Evolutionary conservation across 1,140 invertebrate genomes (phyloP), one percentile per base, ranked within the genome.

Genomic region (Heliothis subflexa): DNA sequence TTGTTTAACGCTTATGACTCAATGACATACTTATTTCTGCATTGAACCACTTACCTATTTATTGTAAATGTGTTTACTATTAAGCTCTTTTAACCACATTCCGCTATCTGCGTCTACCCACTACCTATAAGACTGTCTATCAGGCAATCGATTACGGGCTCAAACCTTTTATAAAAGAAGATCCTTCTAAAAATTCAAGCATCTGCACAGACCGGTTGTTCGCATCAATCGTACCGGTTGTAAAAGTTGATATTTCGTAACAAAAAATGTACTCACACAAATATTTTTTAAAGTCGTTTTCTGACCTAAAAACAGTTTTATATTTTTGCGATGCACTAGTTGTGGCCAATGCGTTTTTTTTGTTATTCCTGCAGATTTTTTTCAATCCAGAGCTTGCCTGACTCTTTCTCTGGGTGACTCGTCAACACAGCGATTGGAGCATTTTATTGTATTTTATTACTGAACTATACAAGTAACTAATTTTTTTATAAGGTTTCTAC

Each of bases 221-320:
- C 68, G 71, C 59, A 73, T 73, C 54, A 72, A 72, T 59, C 71
- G 71, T 57, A 40, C 52, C 70, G 52, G 70, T 59, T 73, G 55
- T 55, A 73, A 61, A 73, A 59, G 71, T 14, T 40, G 71, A 21
- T 73, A 73, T 73, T 73, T 73, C 40, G 55, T 59, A 73, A 73
- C 55, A 73, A 73, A 73, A 73, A 73, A 18, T 49, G 16, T 33
- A 61, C 49, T 73, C 14, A 0, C 18, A 57, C 18, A 49, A 73
- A 49, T 71, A 54, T 49, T 21, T n/a, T 7, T 40, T 40, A 28
- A 45, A 28, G 16, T 12, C 25, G 18, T n/a, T 54, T 40, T 21
- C 71, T 25, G 14, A 14, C 54, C 52, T 66, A 47, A 66, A 54
- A 59, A 59, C 40, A 25, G n/a, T 59, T 61, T 49, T 7, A 49